These are phyloP conservation scores for Monomorium pharaonis DNA, from an alignment of 1,140 invertebrate genomes.

Conservation along the genomic window DNA sequence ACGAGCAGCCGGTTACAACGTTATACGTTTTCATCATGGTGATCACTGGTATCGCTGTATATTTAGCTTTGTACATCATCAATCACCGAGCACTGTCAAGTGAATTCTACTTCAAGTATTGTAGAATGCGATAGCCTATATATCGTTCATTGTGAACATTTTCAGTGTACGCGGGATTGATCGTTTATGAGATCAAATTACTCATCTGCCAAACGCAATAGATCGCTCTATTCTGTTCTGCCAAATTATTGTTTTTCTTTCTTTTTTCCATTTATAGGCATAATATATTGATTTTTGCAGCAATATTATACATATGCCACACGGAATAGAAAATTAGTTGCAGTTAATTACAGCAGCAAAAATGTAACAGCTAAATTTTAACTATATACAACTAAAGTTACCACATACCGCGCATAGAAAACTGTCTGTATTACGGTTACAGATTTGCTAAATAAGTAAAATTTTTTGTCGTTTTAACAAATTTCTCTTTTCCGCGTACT, in stretches of 20 bases:
- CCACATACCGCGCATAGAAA: neutral
- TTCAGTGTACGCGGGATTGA: constrained; percentile 35
- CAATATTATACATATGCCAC: too few relatives aligned
- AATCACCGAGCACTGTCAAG: constrained; percentile 36
- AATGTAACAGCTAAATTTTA: too few relatives aligned
- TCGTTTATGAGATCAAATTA: constrained; percentile 40
- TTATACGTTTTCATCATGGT: constrained; percentile 25
- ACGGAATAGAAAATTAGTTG: too few relatives aligned
- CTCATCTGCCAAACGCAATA: constrained; percentile 9
- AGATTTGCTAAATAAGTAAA: too few relatives aligned
- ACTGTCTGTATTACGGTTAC: too few relatives aligned
- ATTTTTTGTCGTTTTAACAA: too few relatives aligned
- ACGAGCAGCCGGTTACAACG: neutral
- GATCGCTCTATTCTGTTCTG: neutral
- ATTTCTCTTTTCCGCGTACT: too few relatives aligned
- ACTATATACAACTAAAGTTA: too few relatives aligned
- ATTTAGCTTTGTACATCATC: constrained; percentile 51
- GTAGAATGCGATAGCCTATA: neutral
- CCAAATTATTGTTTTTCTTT: neutral
- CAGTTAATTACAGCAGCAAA: too few relatives aligned
- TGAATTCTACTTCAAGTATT: constrained; percentile 37
- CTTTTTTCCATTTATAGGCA: neutral
- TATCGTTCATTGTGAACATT: constrained; percentile 35
- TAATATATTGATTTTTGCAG: constrained; percentile 4
- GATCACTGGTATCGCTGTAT: constrained; percentile 32